These are phyloP conservation scores for Diarsia brunnea DNA, from an alignment of 2,888 invertebrate species.

Conservation along the genomic window DNA sequence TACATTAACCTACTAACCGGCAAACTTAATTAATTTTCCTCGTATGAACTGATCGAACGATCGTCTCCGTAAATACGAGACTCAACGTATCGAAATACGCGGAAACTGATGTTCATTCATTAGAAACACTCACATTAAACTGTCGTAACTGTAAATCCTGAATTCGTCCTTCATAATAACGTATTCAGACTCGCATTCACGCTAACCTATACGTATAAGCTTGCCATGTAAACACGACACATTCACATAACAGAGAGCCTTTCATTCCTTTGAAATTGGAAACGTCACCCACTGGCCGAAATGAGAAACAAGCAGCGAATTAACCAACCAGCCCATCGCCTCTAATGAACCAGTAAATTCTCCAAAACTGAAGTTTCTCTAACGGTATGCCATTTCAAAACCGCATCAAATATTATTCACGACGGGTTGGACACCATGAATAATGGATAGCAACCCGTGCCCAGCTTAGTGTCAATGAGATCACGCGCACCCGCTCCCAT, in stretches of 20 bases:
- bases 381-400: constrained; percentile 72
- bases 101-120: constrained; percentile 8
- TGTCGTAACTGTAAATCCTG: neutral
- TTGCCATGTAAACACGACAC: constrained; percentile 14
- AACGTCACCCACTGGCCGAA: constrained; percentile 29
- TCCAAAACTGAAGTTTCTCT: constrained; percentile 67
- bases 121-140: constrained; percentile 17
- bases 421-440: constrained; percentile 82
- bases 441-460: constrained; percentile 84
- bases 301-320: constrained; percentile 51
- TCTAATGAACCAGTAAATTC: constrained; percentile 70
- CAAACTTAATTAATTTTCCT: constrained; percentile 17
- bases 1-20: neutral
- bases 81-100: neutral
- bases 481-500: constrained; percentile 85
- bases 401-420: constrained; percentile 80
- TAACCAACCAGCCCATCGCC: constrained; percentile 42
- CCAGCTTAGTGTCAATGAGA: constrained; percentile 88
- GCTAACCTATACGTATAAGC: constrained; percentile 6
- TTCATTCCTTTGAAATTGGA: constrained; percentile 47
- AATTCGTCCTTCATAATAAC: constrained; percentile 13
- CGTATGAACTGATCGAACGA: neutral
- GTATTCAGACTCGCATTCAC: constrained; percentile 20
- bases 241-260: constrained; percentile 17
- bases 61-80: neutral